Conservation (phyloP, 2,888 invertebrate genomes). For the Platerodrilus igneus region DNA sequence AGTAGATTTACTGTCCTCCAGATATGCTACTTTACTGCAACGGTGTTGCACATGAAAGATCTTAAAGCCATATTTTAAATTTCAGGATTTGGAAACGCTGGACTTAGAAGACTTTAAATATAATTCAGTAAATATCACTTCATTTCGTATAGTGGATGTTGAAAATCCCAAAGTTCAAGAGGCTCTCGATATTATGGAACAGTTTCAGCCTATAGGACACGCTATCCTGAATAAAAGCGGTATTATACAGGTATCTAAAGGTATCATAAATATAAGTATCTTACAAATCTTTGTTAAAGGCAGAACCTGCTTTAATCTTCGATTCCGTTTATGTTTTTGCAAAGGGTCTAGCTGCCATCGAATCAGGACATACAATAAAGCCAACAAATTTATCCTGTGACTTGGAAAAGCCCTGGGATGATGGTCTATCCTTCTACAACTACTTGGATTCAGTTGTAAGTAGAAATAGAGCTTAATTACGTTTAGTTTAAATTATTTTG, state of each 20-base stretch:
- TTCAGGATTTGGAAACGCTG: conserved; percentile 79
- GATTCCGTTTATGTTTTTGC: conserved; percentile 83
- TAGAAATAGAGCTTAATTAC: no score
- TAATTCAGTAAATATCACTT: conserved; percentile 93
- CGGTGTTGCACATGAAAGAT: no score
- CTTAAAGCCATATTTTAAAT: conserved; percentile 9
- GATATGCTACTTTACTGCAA: no score
- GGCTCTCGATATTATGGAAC: conserved; percentile 78
- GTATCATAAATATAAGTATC: no score
- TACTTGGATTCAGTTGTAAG: conserved; percentile 66
- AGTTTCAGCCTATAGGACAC: conserved; percentile 80
- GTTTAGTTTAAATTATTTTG: no score
- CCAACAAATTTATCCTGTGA: conserved; percentile 80
- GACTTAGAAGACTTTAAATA: conserved; percentile 89
- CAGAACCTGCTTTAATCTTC: conserved; percentile 79
- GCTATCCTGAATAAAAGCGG: conserved; percentile 66
- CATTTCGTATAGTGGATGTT: conserved; percentile 82
- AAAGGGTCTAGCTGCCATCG: conserved; percentile 68
- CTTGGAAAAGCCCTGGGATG: conserved; percentile 70
- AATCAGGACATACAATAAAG: conserved; percentile 62
- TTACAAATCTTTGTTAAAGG: no score
- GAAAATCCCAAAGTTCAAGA: conserved; percentile 71
- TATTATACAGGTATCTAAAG: conserved; percentile 64
- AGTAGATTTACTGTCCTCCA: no score
- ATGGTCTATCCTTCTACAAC: conserved; percentile 71